Evolutionary conservation across 2,888 invertebrate genomes (phyloP).

Genomic region (Clistopyga incitator): DNA sequence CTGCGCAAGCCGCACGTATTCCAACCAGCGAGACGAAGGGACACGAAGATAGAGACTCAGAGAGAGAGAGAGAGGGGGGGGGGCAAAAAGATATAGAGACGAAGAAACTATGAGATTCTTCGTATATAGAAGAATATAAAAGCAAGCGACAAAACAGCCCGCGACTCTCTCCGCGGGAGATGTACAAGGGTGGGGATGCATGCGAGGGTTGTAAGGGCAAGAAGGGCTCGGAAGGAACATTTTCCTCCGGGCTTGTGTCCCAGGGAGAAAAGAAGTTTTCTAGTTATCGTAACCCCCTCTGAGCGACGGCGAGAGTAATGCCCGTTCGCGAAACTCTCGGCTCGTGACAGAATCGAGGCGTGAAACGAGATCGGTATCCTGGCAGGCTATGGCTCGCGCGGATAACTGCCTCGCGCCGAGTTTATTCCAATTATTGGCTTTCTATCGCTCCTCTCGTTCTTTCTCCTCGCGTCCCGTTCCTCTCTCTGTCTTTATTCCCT

Average conservation of each 20-base stretch:
- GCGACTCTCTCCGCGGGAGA: conserved; percentile 54
- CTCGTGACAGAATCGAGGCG: conserved; percentile 84
- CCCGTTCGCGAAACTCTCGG: conserved; percentile 76
- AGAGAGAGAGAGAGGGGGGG: too few relatives aligned
- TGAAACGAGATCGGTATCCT: conserved; percentile 82
- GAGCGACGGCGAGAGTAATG: conserved; percentile 70
- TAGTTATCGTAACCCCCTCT: conserved; percentile 78
- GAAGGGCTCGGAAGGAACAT: conserved; percentile 57
- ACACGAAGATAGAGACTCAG: conserved; percentile 70
- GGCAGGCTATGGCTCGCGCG: conserved; percentile 67
- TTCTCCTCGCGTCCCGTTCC: conserved; percentile 5
- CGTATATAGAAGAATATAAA: conserved; percentile 51
- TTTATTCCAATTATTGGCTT: conserved; percentile 83
- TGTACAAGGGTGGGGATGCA: conserved; percentile 52
- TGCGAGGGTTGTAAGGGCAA: conserved; percentile 63
- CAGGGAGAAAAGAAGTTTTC: conserved; percentile 81
- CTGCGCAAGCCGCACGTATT: conserved; percentile 84
- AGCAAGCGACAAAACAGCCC: conserved; percentile 57
- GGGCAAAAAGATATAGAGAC: conserved; percentile 47
- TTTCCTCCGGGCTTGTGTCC: conserved; percentile 64
- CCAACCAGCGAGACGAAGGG: conserved; percentile 72
- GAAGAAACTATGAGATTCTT: conserved; percentile 64
- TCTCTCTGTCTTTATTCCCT: conserved; percentile 7
- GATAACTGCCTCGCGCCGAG: conserved; percentile 70
- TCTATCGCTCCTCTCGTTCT: conserved; percentile 73